phyloP scores from a whole-genome alignment of 2,888 invertebrate species.

The Rhagium mordax region DNA sequence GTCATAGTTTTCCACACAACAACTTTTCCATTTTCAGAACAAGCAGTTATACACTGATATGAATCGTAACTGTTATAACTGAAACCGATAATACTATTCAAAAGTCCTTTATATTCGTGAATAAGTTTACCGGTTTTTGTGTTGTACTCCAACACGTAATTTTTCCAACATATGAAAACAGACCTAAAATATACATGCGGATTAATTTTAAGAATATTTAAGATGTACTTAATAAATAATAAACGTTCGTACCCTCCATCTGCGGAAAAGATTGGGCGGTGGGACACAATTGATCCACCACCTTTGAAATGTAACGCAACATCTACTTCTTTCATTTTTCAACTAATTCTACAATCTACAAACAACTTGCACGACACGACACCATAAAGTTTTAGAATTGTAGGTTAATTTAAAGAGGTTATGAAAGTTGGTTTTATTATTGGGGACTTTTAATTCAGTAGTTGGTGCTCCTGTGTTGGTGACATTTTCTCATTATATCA shows the following conservation, averaged over 20 bases:
- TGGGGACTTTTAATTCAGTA: not conserved
- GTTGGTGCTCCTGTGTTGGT: not conserved
- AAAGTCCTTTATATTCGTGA: slow-evolving; percentile 73
- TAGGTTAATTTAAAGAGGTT: not conserved
- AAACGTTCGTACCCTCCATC: slow-evolving; percentile 75
- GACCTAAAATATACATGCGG: slow-evolving; percentile 67
- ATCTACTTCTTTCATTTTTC: slow-evolving; percentile 48
- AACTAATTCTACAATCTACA: not conserved
- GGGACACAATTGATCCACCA: slow-evolving; percentile 76
- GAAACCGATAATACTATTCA: slow-evolving; percentile 72
- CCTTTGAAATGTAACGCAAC: slow-evolving; percentile 74
- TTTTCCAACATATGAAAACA: slow-evolving; percentile 76
- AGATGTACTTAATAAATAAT: not conserved
- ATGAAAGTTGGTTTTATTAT: not conserved
- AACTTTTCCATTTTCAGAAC: slow-evolving; percentile 73
- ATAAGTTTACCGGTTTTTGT: slow-evolving; percentile 78
- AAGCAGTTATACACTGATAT: slow-evolving; percentile 71
- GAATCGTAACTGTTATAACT: slow-evolving; percentile 68
- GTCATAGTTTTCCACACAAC: slow-evolving; percentile 74
- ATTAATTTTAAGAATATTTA: slow-evolving; percentile 2
- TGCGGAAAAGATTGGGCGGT: slow-evolving; percentile 76
- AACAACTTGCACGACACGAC: not conserved
- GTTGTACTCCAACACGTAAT: slow-evolving; percentile 76
- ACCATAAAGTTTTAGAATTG: not conserved
- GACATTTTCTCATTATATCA: not conserved